Evolutionary conservation across 1,140 invertebrate species (phyloP), one percentile per base, ranked within the genome.

Genomic region (Heliconius himera): DNA sequence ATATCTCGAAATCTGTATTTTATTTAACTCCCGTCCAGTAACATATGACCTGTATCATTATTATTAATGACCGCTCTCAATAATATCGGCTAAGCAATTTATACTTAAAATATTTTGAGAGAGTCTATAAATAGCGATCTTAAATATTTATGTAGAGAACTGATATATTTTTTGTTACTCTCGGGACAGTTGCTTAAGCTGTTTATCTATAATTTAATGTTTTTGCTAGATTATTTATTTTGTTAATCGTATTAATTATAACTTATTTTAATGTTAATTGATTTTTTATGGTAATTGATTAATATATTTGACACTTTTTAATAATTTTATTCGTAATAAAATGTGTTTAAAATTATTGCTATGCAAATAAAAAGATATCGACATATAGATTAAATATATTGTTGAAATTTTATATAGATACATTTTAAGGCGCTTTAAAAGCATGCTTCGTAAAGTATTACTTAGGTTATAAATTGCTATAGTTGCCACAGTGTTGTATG

Each of bases 31-130:
- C 36, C 66, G 51, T 76, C 70, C 70, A 73, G 26, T 66, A 76
- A 79, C 56, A 74, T 79, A 82, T 76, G 74, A 77, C 33, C 54
- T 78, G 73, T 73, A 76, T 79, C 60, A 29, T 71, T 71, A 77
- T 74, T 70, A 81, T 81, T 71, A 81, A 81, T 81, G 76, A 13
- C 29, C 46, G 77, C 74, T 74, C 78, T 70, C 77, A 70, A 79
- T 79, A 82, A 49, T 76, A 79, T 81, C 66, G 73, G 76, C 66
- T 66, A 70, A 72, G 56, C 73, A 78, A 78, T 81, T 75, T 77
- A 79, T 82, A 73, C 18, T 74, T 73, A 76, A 82, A 73, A 82
- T 72, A 82, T 79, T 76, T 82, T 75, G 29, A 79, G 74, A 75
- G 70, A 38, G 13, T 73, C 51, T 77, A 79, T 82, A 82, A 82